Evolutionary conservation across 92 coral and sea anemone species (phyloP), one percentile per base, ranked within the genome.

Genomic region (Zoanthus solanderi): DNA sequence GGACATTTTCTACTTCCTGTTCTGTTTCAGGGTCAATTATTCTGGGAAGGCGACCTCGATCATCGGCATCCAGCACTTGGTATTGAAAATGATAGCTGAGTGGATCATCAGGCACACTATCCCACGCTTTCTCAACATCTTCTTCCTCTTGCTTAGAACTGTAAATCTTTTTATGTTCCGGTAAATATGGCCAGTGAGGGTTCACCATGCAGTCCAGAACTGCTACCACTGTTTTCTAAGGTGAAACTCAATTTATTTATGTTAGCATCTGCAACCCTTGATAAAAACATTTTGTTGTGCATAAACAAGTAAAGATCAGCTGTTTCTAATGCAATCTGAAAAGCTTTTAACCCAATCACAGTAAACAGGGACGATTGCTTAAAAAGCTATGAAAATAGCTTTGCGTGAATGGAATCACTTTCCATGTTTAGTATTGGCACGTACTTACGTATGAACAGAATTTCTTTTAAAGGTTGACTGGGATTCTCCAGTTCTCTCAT

Each of bases 141-240:
- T 90, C 93, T 53, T 94, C 90, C 17, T 90, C 87, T 42, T 93
- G 92, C 15, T 83, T 84, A 7, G 92, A 89, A 4, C 86, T 77
- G 72, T 87, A 93, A 9, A 72, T 78, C 2, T 90, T 89, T 54
- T 87, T 93, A 54, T 78, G 88, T 79, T 92, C 93, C 9, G 98
- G 96, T 37, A 95, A 91, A 81, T 95, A 93, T 14, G 96, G 96
- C 96, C 96, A 95, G 94, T 94, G 94, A 8, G 98, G 98, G 37
- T 90, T 92, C 32, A 95, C 89, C 94, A 95, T 90, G 82, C 95
- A 91, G 87, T 95, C 94, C 9, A 95, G 76, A 17, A 95, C 91
- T 7, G 98, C 98, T 7, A 94, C 95, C 28, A 95, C 96, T 14
- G 96, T 95, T 92, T 95, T 95, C 98, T 95, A 71, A 32, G 44